Evolutionary conservation across 2,888 invertebrate species (phyloP), one percentile per base, ranked within the genome.

Genomic region (Labia minor): DNA sequence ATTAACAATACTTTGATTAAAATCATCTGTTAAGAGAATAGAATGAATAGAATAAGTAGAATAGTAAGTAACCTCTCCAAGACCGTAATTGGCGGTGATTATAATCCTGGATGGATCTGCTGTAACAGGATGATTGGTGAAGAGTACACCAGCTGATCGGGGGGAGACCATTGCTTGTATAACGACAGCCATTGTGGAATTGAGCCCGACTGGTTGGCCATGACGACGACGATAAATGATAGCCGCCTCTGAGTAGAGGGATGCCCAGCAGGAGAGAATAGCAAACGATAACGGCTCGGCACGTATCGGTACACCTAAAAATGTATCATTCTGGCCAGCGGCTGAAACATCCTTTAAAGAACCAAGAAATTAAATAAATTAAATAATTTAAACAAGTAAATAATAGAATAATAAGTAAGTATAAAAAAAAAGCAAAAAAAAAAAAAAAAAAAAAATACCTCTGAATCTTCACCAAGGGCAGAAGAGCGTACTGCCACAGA

Each of bases 31-130:
- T 1, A 90, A 74, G 14, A n/a, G n/a, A n/a, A n/a, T n/a, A n/a
- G n/a, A n/a, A n/a, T n/a, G n/a, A n/a, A n/a, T n/a, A n/a, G n/a
- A n/a, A n/a, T n/a, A n/a, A n/a, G n/a, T n/a, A n/a, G n/a, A n/a
- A n/a, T n/a, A n/a, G n/a, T n/a, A n/a, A n/a, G n/a, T n/a, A 77
- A 89, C 90, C 82, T 92, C 92, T 68, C 92, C 92, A 1, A 92
- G 80, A 0, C 92, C 93, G 76, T 85, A 89, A 77, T 90, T 90
- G 1, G 91, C 87, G 10, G 90, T 89, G 71, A 94, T 81, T 11
- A 87, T 79, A 69, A 92, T 81, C 61, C 81, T 74, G 1, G 82
- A 78, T 0, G 89, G 86, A 77, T 89, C 86, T 0, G 86, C 87
- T 11, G 83, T 84, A 1, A 84, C 81, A 0, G 93, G 92, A 76